Percentiles rank a stretch among this genome's conserved stretches.
Conservation (phyloP, 2,113 vertebrate genomes). For the Nycticorax nycticorax region DNA sequence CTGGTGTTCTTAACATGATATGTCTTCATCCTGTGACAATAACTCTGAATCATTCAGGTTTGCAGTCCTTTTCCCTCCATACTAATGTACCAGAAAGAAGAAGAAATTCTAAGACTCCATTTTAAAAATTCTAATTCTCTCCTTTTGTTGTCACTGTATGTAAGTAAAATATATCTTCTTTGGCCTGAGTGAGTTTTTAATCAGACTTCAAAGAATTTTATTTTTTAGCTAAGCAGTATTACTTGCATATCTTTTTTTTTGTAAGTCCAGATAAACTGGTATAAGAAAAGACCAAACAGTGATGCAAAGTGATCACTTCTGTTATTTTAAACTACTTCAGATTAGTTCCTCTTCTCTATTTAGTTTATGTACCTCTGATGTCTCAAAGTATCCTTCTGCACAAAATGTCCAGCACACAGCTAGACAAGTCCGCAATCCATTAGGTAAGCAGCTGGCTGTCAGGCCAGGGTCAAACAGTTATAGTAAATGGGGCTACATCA, state of each 20-base stretch:
- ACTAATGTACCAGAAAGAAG: neutral
- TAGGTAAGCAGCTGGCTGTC: no score
- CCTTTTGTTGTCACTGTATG: neutral
- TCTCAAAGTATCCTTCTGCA: no score
- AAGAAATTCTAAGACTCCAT: fast-evolving
- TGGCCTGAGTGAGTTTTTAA: neutral
- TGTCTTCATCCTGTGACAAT: neutral
- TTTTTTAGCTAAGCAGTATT: neutral
- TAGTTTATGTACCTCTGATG: neutral
- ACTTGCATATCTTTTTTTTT: neutral
- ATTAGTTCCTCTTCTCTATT: neutral
- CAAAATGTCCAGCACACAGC: no score
- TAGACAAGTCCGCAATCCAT: no score
- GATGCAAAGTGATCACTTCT: neutral
- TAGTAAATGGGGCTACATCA: no score
- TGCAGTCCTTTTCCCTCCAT: neutral
- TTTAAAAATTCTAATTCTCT: neutral
- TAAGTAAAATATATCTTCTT: neutral
- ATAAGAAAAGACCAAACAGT: neutral
- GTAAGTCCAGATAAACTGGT: neutral
- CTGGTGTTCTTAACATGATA: neutral
- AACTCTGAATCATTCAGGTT: neutral
- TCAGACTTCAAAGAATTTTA: neutral
- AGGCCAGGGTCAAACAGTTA: no score
- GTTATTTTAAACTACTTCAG: neutral